Evolutionary conservation across 2,888 invertebrate genomes (phyloP).

Genomic region (Acrocyrtus sp.): DNA sequence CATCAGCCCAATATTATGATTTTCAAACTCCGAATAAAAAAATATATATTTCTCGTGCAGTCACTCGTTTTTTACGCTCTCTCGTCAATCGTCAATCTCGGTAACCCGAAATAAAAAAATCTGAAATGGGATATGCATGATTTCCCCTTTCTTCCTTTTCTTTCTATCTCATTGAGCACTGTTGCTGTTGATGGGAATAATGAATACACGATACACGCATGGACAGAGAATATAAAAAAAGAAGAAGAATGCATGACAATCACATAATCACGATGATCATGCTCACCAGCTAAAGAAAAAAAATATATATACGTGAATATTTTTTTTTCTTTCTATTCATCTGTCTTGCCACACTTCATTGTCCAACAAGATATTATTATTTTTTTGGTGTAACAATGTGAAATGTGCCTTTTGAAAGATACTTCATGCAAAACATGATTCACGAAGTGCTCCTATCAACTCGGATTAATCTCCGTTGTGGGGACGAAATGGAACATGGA

Average conservation of each 20-base stretch:
- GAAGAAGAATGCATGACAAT: slow-evolving; percentile 6
- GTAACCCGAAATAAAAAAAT: slow-evolving; percentile 1
- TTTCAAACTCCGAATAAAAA: no score
- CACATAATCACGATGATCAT: slow-evolving; percentile 21
- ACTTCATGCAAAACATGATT: slow-evolving; percentile 36
- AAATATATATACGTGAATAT: neutral
- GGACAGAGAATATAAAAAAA: no score
- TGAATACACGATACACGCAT: neutral
- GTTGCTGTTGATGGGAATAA: neutral
- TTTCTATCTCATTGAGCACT: neutral
- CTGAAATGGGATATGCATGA: slow-evolving; percentile 7
- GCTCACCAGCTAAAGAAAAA: neutral
- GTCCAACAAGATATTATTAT: no score
- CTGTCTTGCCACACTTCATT: no score
- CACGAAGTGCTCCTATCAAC: slow-evolving; percentile 36
- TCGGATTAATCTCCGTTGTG: slow-evolving; percentile 26
- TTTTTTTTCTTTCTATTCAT: neutral
- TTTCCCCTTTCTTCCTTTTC: slow-evolving; percentile 27
- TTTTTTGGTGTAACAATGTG: slow-evolving; percentile 36
- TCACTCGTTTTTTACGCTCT: no score
- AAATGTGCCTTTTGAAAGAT: no score
- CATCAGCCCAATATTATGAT: no score
- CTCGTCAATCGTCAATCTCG: no score
- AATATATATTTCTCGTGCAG: no score
- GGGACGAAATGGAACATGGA: slow-evolving; percentile 8